Evolutionary conservation across 2,888 invertebrate genomes (phyloP), one percentile per base, ranked within the genome.

Genomic region (Caenorhabditis afra): DNA sequence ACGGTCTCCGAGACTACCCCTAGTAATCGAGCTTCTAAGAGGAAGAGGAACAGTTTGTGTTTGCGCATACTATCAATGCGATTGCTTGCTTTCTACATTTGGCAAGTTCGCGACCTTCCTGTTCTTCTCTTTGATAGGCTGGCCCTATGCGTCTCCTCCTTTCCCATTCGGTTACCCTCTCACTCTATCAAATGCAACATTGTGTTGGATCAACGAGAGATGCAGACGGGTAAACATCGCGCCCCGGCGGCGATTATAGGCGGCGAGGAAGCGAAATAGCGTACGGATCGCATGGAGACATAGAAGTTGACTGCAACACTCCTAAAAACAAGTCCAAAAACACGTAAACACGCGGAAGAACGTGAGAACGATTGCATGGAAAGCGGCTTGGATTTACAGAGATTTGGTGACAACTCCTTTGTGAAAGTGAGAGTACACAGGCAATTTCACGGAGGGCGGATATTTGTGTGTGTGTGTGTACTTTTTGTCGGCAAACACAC

Each of bases 191-290:
- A 71, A 71, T 64, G 71, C 64, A 64, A 71, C 71, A 71, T 71
- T 71, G 71, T 71, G 71, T 71, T 71, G 71, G 71, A 71, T 71
- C 71, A 71, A 71, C 62, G 29, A 71, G 71, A 71, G 71, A 71
- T 71, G 62, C 71, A 71, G 71, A 71, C 71, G 71, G 64, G 71
- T 71, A 71, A 71, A 71, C 57, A 71, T 62, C 62, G 71, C 71
- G 71, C 71, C 68, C 70, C 47, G 64, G 53, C 64, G 71, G 61
- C 71, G 64, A 71, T 71, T 64, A 71, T 71, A 71, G 70, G 59
- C 52, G 49, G 45, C 37, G 45, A 23, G 37, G 41, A 37, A 55
- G 29, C 55, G 57, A 68, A 71, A 71, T 57, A 71, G 71, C 55
- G 50, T 62, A 57, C 62, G 62, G 62, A 62, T 44, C 37, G 39